Conservation (phyloP, 2,888 invertebrate species). For the Cyaniris semiargus region DNA sequence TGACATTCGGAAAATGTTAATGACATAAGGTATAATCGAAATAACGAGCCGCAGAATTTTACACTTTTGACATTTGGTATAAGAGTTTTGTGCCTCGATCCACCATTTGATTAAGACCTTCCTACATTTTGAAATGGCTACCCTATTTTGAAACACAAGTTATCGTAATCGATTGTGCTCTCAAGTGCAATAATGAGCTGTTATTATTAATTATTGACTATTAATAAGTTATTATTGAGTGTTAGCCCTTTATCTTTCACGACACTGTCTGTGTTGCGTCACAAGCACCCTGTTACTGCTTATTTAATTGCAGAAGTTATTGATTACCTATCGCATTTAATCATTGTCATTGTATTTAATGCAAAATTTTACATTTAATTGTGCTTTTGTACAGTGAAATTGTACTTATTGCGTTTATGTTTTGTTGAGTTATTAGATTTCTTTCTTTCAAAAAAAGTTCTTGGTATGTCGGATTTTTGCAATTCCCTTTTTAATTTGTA, state of each 20-base stretch:
- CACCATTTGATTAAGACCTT: not conserved
- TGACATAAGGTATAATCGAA: no score
- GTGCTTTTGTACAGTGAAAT: not conserved
- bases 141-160: not conserved
- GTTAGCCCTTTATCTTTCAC: constrained; percentile 15
- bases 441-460: no score
- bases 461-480: not conserved
- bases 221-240: constrained; percentile 2
- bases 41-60: no score
- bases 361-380: not conserved
- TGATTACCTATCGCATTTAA: not conserved
- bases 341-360: not conserved
- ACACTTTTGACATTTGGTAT: not conserved
- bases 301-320: constrained; percentile 5
- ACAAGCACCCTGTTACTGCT: not conserved
- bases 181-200: constrained; percentile 35
- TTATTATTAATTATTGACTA: constrained; percentile 8
- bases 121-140: not conserved
- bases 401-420: no score
- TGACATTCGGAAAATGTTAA: no score
- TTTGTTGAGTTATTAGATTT: no score
- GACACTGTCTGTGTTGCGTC: not conserved
- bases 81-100: no score
- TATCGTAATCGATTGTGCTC: constrained; percentile 32
- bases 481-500: not conserved